phyloP scores from a whole-genome alignment of 2,113 vertebrate genomes.

The Ptilorrhoa leucosticta region DNA sequence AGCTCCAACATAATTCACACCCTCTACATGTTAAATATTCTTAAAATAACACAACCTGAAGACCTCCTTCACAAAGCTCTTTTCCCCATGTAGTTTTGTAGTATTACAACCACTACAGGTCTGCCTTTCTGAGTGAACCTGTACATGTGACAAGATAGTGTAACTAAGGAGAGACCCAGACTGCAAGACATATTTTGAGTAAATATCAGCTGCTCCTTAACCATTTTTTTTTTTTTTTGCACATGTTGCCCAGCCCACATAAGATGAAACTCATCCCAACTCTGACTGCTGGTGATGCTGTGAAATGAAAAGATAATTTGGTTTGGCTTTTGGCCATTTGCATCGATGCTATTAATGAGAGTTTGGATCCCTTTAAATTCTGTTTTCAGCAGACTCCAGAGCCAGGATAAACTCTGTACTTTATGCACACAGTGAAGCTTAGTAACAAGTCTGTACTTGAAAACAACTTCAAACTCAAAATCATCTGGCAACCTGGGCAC shows the following conservation, averaged over 20 bases:
- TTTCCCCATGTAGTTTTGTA: not conserved
- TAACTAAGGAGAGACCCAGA: not conserved
- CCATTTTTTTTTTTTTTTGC: not conserved
- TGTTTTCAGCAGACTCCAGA: not conserved
- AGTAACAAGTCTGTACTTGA: not conserved
- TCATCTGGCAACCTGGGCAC: not conserved
- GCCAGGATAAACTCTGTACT: not conserved
- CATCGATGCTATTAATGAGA: not conserved
- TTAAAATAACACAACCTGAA: not conserved
- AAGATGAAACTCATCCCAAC: not conserved
- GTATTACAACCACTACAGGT: not conserved
- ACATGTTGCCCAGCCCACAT: not conserved
- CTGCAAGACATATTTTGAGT: not conserved
- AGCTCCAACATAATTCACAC: not conserved
- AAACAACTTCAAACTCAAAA: not conserved
- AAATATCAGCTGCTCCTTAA: not conserved
- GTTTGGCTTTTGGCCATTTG: not conserved
- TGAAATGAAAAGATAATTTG: not conserved
- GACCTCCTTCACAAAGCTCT: not conserved
- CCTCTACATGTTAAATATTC: not conserved
- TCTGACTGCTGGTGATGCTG: not conserved
- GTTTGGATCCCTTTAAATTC: not conserved
- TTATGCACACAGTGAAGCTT: not conserved
- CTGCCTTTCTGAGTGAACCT: not conserved
- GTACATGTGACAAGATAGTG: rapidly evolving